phyloP scores from a whole-genome alignment of 2,113 vertebrate species.

The Ceyx melanurus region DNA sequence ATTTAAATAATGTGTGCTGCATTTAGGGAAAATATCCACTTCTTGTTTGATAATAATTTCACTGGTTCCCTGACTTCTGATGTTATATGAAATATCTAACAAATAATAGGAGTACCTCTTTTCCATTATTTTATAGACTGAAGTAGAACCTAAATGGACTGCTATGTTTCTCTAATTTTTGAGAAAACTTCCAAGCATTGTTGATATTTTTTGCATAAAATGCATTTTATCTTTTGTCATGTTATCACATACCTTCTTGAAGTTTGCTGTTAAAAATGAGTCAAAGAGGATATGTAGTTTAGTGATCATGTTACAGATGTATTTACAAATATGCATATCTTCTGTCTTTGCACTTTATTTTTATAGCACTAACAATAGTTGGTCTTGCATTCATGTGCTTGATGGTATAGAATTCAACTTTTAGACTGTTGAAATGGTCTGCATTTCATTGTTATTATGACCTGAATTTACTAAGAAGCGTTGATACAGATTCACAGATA shows the following conservation, averaged over 20 bases:
- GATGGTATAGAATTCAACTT: not conserved
- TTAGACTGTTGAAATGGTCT: not conserved
- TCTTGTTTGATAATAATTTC: not conserved
- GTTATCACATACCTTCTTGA: not conserved
- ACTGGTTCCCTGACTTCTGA: not conserved
- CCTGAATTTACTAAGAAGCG: not conserved
- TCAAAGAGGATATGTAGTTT: not conserved
- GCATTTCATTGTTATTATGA: not conserved
- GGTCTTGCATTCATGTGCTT: not conserved
- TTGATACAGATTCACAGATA: too few relatives aligned
- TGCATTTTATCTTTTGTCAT: not conserved
- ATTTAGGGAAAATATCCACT: not conserved
- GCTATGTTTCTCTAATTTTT: not conserved
- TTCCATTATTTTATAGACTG: not conserved
- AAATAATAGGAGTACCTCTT: not conserved
- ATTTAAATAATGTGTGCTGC: not conserved
- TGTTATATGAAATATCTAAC: not conserved
- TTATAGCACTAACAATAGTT: not conserved
- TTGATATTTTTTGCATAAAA: not conserved
- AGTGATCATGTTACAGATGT: not conserved
- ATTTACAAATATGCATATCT: not conserved
- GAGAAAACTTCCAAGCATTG: not conserved
- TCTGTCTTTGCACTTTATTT: not conserved
- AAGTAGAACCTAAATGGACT: not conserved
- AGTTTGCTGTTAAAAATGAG: not conserved